Evolutionary conservation across 2,797 vertebrate genomes (phyloP).

Genomic region (Acanthopagrus latus): DNA sequence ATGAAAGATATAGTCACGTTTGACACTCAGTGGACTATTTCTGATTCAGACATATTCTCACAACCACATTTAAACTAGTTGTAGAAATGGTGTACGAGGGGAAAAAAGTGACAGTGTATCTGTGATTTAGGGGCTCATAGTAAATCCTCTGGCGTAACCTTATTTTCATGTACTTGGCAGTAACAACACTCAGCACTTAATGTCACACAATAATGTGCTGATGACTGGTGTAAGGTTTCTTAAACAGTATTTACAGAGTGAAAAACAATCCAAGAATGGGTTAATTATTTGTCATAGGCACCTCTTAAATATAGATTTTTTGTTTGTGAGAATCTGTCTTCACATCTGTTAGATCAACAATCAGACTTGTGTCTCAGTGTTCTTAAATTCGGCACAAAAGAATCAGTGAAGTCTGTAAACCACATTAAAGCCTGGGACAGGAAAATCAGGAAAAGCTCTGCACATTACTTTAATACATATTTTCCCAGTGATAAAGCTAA

Average conservation of each 20-base stretch:
- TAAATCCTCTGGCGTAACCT: too few species aligned
- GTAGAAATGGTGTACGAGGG: too few species aligned
- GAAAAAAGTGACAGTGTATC: too few species aligned
- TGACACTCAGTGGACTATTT: too few species aligned
- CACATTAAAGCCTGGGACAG: constrained; percentile 4
- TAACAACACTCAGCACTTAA: too few species aligned
- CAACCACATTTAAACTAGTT: too few species aligned
- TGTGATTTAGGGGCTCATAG: too few species aligned
- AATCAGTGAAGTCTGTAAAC: constrained; percentile 21
- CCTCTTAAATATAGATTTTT: constrained; percentile 26
- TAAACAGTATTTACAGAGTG: background rate
- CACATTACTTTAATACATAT: background rate
- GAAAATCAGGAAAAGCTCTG: constrained; percentile 13
- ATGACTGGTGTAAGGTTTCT: background rate
- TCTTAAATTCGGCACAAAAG: constrained; percentile 17
- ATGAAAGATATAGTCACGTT: too few species aligned
- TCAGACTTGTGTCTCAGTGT: constrained; percentile 15
- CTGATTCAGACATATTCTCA: too few species aligned
- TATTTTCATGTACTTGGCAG: too few species aligned
- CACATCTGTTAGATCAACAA: constrained; percentile 3
- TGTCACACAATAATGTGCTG: background rate
- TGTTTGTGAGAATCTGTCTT: constrained; percentile 21
- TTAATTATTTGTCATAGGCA: background rate
- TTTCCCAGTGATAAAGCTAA: constrained; percentile 19
- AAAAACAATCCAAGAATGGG: too few species aligned